phyloP scores from a whole-genome alignment of 2,797 vertebrate genomes.

The Ibycter americanus region DNA sequence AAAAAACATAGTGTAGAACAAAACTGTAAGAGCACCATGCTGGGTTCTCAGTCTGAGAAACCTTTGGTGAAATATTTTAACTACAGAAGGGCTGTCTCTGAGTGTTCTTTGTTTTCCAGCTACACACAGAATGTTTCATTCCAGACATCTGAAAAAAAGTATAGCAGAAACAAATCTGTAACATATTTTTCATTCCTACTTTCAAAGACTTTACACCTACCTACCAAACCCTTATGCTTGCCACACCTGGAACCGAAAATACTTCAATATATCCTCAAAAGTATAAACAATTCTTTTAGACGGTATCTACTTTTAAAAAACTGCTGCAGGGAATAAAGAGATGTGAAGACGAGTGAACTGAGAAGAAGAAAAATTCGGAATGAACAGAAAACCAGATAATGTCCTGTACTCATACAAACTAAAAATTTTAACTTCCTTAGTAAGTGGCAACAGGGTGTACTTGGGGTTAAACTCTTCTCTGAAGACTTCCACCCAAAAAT shows the following conservation, averaged over 20 bases:
- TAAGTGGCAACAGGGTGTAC: neutral
- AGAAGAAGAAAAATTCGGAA: neutral
- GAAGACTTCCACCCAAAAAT: neutral
- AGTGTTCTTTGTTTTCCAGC: neutral
- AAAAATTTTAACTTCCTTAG: neutral
- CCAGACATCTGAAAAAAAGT: neutral
- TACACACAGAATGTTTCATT: constrained; percentile 11
- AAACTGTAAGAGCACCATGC: constrained; percentile 4
- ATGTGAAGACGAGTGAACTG: neutral
- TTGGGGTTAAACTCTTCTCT: neutral
- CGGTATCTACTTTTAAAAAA: neutral
- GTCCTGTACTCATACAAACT: rapidly evolving
- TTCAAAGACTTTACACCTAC: constrained; percentile 34
- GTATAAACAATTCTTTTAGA: neutral
- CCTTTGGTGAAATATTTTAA: neutral
- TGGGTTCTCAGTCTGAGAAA: neutral
- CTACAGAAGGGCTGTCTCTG: neutral
- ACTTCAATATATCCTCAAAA: neutral
- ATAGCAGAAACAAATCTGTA: constrained; percentile 26
- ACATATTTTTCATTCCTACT: constrained; percentile 35
- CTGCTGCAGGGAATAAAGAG: neutral
- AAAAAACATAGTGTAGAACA: neutral
- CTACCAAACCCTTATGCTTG: neutral
- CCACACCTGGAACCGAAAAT: constrained; percentile 16
- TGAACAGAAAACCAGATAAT: neutral